Evolutionary conservation across 2,113 vertebrate genomes (phyloP), one percentile per base, ranked within the genome.

Genomic region (Butastur rufipennis): DNA sequence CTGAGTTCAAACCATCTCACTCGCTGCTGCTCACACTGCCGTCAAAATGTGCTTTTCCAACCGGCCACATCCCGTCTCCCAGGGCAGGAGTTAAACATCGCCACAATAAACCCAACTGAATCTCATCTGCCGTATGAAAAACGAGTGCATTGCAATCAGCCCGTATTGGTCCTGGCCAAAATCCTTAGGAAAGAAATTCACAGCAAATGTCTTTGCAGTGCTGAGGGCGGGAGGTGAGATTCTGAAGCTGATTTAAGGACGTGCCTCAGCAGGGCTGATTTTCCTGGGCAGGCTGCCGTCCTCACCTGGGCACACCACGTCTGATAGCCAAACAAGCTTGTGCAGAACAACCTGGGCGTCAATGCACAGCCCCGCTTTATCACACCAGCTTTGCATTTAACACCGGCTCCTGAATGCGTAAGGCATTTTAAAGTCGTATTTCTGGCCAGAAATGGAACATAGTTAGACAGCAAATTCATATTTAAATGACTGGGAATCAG

Each of bases 271-370:
- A 73, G 34, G 43, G 70, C 52, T 66, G 85, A n/a, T 68, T 72
- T 75, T 79, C 36, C 74, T 79, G 47, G 61, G 52, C 0, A 0
- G 70, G 61, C 72, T 84, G 62, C 31, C 1, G 2, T 18, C 45
- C 62, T 87, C 42, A 17, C 1, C 1, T n/a, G 84, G 77, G 34
- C 43, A 40, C 65, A 40, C 34, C 53, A 4, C 5, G 4, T 42
- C 62, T 82, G 85, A 91, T 48, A 90, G 93, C 45, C 73, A 73
- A 89, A 93, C 43, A 53, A 74, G 43, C 52, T 87, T 47, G 73
- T 61, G 55, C 80, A 42, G 89, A 94, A 65, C 52, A 43, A 79
- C 66, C 52, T 65, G 93, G 65, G 48, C 0, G 0, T 77, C 56
- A 84, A 62, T 72, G 48, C 90, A 26, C 42, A 82, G 27, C 56